phyloP scores from a whole-genome alignment of 2,113 vertebrate genomes.

The Gavia stellata region DNA sequence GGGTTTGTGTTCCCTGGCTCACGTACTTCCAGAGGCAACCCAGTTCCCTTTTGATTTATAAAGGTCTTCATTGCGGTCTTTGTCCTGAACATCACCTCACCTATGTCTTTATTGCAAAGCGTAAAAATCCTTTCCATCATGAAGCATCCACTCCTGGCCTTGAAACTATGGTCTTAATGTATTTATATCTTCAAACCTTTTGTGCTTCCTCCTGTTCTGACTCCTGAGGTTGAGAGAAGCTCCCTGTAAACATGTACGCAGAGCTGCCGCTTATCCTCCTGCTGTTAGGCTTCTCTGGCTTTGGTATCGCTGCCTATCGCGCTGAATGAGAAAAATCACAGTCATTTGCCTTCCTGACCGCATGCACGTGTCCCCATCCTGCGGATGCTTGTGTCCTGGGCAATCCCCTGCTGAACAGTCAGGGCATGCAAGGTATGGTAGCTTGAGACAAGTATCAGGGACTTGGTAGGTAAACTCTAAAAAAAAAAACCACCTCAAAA shows the following conservation, averaged over 20 bases:
- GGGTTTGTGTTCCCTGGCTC: neutral
- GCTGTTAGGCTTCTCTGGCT: neutral
- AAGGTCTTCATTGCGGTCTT: neutral
- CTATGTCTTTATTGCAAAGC: neutral
- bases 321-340: accelerated
- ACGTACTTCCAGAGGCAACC: neutral
- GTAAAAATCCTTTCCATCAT: neutral
- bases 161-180: neutral
- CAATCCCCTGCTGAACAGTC: neutral
- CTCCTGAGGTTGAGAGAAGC: neutral
- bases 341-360: neutral
- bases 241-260: neutral
- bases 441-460: neutral
- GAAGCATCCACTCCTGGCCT: neutral
- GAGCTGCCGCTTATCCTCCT: neutral
- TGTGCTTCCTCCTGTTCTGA: neutral
- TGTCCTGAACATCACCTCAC: neutral
- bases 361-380: accelerated
- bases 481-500: neutral
- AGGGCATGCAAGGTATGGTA: accelerated
- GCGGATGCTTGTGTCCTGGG: neutral
- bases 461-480: neutral
- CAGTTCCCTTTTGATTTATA: neutral
- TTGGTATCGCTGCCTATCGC: accelerated
- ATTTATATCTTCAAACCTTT: neutral